A percentile compares a stretch with the other conserved stretches of the same genome.
phyloP scores from a whole-genome alignment of 1,140 invertebrate species.

The Rhizoglyphus robini region DNA sequence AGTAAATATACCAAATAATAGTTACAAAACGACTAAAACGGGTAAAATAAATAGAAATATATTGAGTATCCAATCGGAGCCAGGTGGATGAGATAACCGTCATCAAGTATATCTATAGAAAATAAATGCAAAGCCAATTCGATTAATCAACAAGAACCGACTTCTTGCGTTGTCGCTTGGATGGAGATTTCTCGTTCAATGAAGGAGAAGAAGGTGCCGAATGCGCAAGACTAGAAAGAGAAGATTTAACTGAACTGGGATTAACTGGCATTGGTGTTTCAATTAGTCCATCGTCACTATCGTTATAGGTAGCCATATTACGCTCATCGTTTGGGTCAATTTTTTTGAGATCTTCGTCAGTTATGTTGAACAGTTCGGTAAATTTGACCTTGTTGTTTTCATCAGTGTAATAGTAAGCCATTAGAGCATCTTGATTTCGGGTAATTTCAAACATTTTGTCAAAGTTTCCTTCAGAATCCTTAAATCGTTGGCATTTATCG shows the following conservation, averaged over 20 bases:
- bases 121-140: too few relatives aligned
- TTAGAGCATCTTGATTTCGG: slow-evolving; percentile 64
- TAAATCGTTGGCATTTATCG: slow-evolving; percentile 16
- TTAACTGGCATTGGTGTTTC: neutral
- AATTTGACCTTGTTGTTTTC: slow-evolving; percentile 63
- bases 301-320: neutral
- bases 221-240: neutral
- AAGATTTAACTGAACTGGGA: neutral
- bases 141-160: neutral
- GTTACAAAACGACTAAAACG: too few relatives aligned
- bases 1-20: too few relatives aligned
- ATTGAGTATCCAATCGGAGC: too few relatives aligned
- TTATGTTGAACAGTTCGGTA: slow-evolving; percentile 72
- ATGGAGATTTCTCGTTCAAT: neutral
- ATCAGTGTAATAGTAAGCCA: slow-evolving; percentile 77
- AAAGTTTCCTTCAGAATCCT: slow-evolving; percentile 54
- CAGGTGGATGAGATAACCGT: too few relatives aligned
- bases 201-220: too few relatives aligned
- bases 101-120: too few relatives aligned
- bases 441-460: slow-evolving; percentile 71
- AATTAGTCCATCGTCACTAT: slow-evolving; percentile 13
- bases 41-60: too few relatives aligned
- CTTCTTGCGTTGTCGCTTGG: slow-evolving; percentile 1
- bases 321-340: neutral
- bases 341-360: slow-evolving; percentile 37